phyloP scores from a whole-genome alignment of 2,888 invertebrate genomes.

The Tipula vernalis region DNA sequence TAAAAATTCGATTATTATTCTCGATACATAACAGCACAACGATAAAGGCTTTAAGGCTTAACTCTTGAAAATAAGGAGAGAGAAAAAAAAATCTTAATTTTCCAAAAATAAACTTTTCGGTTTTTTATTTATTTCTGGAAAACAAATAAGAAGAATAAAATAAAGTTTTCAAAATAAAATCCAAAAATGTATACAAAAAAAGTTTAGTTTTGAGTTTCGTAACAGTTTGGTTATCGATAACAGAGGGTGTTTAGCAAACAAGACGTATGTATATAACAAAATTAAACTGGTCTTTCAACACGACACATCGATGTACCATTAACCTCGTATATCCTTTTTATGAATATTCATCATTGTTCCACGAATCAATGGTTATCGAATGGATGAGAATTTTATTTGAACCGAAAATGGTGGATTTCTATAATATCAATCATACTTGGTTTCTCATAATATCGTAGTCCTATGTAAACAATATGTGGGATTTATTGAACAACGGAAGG shows the following conservation, averaged over 20 bases:
- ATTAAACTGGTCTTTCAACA: not conserved
- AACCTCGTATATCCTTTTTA: not conserved
- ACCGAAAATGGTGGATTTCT: no score
- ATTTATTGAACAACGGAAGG: no score
- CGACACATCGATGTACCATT: not conserved
- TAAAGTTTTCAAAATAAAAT: not conserved
- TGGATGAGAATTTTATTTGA: no score
- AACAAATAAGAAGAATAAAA: not conserved
- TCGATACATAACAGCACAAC: not conserved
- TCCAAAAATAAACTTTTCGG: not conserved
- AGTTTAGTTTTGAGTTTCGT: not conserved
- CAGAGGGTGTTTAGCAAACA: not conserved
- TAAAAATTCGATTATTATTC: not conserved
- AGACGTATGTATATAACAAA: not conserved
- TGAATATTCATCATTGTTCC: not conserved
- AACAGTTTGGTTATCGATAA: not conserved
- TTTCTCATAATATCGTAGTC: no score
- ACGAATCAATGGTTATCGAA: not conserved
- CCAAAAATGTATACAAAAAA: not conserved
- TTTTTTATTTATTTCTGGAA: not conserved
- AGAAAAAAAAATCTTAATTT: not conserved
- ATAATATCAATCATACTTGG: no score
- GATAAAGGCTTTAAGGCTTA: not conserved
- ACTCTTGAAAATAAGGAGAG: not conserved
- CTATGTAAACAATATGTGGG: no score